Conservation (phyloP, 2,888 invertebrate species). For the Ischnus inquisitorius region DNA sequence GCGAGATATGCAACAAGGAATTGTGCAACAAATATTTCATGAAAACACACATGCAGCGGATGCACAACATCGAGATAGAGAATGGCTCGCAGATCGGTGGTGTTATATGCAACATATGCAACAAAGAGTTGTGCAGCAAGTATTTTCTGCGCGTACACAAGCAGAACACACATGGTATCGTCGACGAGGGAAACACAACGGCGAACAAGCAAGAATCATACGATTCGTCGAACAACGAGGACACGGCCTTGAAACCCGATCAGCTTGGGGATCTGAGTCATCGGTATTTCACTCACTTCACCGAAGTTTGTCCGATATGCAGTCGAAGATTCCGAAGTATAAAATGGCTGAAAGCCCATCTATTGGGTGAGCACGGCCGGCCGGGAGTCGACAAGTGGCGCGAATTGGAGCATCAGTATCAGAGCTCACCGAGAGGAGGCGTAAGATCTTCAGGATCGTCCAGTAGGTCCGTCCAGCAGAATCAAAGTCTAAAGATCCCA, state of each 20-base stretch:
- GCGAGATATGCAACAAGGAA: slow-evolving; percentile 99
- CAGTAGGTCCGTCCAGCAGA: slow-evolving; percentile 73
- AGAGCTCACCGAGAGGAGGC: slow-evolving; percentile 84
- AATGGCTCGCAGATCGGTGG: slow-evolving; percentile 97
- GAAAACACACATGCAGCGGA: slow-evolving; percentile 99
- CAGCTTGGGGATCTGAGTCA: slow-evolving; percentile 88
- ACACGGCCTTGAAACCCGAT: slow-evolving; percentile 86
- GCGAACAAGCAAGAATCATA: slow-evolving; percentile 79
- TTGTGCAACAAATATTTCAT: slow-evolving; percentile 99
- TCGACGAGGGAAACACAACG: slow-evolving; percentile 90
- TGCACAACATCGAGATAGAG: slow-evolving; percentile 98
- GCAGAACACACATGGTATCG: slow-evolving; percentile 98
- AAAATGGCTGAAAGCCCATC: slow-evolving; percentile 95
- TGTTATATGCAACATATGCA: slow-evolving; percentile 98
- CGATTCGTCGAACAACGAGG: slow-evolving; percentile 80
- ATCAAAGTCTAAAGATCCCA: slow-evolving; percentile 88
- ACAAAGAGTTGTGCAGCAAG: slow-evolving; percentile 99
- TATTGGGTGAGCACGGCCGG: slow-evolving; percentile 94
- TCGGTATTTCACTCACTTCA: slow-evolving; percentile 89
- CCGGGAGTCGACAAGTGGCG: slow-evolving; percentile 88
- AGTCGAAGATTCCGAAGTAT: slow-evolving; percentile 94
- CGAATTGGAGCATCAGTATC: slow-evolving; percentile 86
- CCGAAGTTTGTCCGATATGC: slow-evolving; percentile 94
- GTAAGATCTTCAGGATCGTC: slow-evolving; percentile 81
- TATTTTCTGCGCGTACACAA: slow-evolving; percentile 99